phyloP scores from a whole-genome alignment of 2,113 vertebrate genomes.

The Boulengeromyrus knoepffleri region DNA sequence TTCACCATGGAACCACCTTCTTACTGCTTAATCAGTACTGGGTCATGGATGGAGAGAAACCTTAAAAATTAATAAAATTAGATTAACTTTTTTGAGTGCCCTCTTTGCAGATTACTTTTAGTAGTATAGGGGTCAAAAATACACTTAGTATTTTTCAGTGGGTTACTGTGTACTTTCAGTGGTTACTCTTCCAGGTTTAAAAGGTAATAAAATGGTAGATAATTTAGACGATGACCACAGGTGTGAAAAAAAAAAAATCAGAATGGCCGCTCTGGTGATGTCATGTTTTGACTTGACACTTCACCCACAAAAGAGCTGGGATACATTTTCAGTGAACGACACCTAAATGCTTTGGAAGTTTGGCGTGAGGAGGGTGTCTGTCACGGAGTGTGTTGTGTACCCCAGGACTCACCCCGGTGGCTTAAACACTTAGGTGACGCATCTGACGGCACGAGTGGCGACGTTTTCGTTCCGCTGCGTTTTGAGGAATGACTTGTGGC shows the following conservation, averaged over 20 bases:
- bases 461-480: conserved; percentile 29
- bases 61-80: neutral
- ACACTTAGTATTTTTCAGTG: neutral
- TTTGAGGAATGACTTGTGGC: conserved; percentile 63
- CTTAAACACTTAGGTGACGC: neutral
- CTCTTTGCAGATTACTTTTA: neutral
- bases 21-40: neutral
- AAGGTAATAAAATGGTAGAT: neutral
- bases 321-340: neutral
- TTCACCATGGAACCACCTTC: neutral
- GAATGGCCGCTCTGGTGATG: neutral
- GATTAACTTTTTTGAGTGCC: neutral
- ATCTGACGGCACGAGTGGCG: neutral
- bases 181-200: neutral
- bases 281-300: neutral
- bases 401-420: neutral
- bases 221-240: neutral
- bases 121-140: neutral
- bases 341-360: neutral
- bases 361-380: neutral
- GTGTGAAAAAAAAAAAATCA: neutral
- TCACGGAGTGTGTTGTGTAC: neutral
- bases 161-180: neutral
- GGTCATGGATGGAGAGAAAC: neutral
- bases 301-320: neutral